Base-by-base conservation (phyloP, 2,888 invertebrate genomes). In the Xanthia icteritia region DNA sequence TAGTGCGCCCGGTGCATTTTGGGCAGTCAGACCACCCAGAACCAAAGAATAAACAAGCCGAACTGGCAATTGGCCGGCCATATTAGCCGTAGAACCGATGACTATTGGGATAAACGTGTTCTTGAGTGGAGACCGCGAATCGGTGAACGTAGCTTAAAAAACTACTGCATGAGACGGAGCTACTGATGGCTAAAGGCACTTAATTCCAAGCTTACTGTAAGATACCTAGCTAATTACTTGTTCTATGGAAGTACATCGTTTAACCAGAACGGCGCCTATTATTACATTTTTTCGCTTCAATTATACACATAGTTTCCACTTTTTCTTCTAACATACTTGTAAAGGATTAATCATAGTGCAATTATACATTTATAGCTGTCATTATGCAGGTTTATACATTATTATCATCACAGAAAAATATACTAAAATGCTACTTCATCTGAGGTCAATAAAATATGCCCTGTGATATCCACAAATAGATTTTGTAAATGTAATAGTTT, bases 271-370 rank as follows among this genome's bases (percentile, higher is more conserved):
- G 61, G n/a, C 31, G 60, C 31, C 51, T 51, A 76, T 76, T 42
- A 51, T 76, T 1, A n/a, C 15, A 36, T 61, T 51, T 76, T 75
- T 61, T 42, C 6, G 20, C 51, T 76, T n/a, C 31, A 75, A 76
- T 76, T 31, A 74, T 36, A 56, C 56, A 45, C 56, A 58, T 58
- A 31, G 15, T 74, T 74, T 58, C 75, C n/a, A 74, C 51, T 51
- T 9, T 51, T 20, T 51, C 51, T 51, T 51, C 51, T 51, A 51
- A 51, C 51, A 3, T 51, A 20, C 8, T 20, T 23, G 9, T 51
- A 23, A 51, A 51, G 20, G 8, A 23, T 51, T 51, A 23, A 51
- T 51, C 51, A 23, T 23, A 51, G 51, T 51, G 23, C 9, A 23
- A 51, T 51, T 51, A 23, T 51, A 20, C 20, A 51, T 20, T 51